phyloP scores from a whole-genome alignment of 1,140 invertebrate species.

The Leptoteleia sp. region DNA sequence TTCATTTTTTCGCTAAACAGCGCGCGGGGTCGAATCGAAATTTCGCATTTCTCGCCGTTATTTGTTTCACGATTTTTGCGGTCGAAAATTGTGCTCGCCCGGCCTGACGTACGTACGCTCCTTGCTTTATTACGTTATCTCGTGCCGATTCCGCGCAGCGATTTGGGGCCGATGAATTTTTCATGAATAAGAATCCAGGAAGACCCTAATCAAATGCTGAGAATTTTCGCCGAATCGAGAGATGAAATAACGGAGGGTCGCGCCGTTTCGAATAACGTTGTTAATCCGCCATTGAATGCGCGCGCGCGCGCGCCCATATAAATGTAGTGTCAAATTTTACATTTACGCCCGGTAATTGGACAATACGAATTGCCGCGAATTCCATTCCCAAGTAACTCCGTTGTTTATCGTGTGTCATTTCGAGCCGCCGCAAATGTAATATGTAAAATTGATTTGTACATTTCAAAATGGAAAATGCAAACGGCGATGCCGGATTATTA shows the following conservation, averaged over 20 bases:
- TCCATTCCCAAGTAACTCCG: too few species aligned
- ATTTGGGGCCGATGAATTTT: constrained; percentile 64
- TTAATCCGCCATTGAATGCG: constrained; percentile 48
- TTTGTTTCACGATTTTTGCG: constrained; percentile 34
- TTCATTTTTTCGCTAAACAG: neutral
- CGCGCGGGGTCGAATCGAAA: constrained; percentile 8
- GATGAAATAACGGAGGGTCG: constrained; percentile 56
- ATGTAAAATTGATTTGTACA: too few species aligned
- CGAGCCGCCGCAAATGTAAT: too few species aligned
- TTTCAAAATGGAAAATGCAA: too few species aligned
- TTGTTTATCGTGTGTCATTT: too few species aligned
- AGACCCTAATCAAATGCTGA: constrained; percentile 64
- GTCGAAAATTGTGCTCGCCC: constrained; percentile 36
- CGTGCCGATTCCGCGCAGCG: constrained; percentile 49
- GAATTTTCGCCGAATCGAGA: constrained; percentile 52
- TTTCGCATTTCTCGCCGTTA: constrained; percentile 13
- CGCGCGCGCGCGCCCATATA: constrained; percentile 7
- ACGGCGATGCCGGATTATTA: too few species aligned
- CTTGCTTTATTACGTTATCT: constrained; percentile 55
- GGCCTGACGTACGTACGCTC: constrained; percentile 20
- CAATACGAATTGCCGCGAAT: too few species aligned
- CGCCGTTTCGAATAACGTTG: constrained; percentile 48
- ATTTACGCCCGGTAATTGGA: constrained; percentile 19
- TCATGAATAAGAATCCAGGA: constrained; percentile 64
- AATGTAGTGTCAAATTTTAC: constrained; percentile 29